These are phyloP conservation scores for Bombylius discolor DNA, from an alignment of 2,888 invertebrate genomes.

Conservation along the genomic window DNA sequence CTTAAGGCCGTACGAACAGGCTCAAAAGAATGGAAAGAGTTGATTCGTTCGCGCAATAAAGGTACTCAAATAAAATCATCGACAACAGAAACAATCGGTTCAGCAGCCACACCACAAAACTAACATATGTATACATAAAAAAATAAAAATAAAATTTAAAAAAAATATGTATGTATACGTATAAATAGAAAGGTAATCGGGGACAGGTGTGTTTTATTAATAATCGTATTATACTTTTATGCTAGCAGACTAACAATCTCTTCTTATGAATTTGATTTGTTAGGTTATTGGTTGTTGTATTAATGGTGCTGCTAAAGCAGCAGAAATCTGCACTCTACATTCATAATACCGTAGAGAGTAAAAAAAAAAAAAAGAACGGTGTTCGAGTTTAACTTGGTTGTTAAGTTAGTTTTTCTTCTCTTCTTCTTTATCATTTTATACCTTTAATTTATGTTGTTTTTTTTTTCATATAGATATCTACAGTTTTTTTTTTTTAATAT, in stretches of 20 bases:
- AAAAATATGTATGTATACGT: too few relatives aligned
- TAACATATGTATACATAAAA: too few relatives aligned
- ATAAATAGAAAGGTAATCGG: background rate
- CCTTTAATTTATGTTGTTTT: background rate
- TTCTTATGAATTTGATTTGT: background rate
- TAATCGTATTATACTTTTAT: too few relatives aligned
- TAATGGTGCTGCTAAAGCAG: background rate
- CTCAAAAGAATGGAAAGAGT: background rate
- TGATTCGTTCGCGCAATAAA: background rate
- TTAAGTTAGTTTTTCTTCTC: background rate
- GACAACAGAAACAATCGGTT: too few relatives aligned
- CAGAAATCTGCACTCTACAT: background rate
- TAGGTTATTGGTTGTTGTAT: background rate
- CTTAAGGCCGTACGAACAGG: constrained; percentile 9
- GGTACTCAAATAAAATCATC: too few relatives aligned
- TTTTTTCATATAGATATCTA: too few relatives aligned
- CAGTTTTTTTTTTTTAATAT: too few relatives aligned
- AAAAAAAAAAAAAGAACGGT: background rate
- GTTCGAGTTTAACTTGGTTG: background rate
- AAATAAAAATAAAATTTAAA: too few relatives aligned
- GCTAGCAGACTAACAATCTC: background rate
- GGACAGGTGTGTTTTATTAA: background rate
- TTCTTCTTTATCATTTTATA: background rate
- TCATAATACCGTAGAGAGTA: background rate
- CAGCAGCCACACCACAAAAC: too few relatives aligned